These are phyloP conservation scores for Ophion slaviceki DNA, from an alignment of 2,888 invertebrate genomes.

Conservation along the genomic window DNA sequence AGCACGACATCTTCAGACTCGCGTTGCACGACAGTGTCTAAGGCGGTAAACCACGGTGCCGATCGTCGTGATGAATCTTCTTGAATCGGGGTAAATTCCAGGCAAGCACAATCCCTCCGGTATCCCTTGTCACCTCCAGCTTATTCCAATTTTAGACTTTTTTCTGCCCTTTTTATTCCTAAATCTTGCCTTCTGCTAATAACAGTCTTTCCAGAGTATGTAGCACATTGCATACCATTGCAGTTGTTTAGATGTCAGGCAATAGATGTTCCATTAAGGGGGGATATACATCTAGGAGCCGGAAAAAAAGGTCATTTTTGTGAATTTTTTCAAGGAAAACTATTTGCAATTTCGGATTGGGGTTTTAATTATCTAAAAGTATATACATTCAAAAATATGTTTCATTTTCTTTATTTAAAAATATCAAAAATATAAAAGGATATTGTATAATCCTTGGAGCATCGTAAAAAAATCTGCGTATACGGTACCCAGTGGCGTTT, in stretches of 20 bases:
- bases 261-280: no score
- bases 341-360: no score
- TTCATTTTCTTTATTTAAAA: no score
- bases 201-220: conserved; percentile 9
- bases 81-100: conserved; percentile 77
- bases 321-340: no score
- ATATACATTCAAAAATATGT: no score
- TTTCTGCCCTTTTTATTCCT: background rate
- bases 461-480: no score
- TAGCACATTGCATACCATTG: background rate
- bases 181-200: conserved; percentile 19
- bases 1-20: conserved; percentile 97
- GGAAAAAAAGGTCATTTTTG: no score
- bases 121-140: conserved; percentile 35
- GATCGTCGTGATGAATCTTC: conserved; percentile 76
- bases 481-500: no score
- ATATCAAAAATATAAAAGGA: no score
- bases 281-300: no score
- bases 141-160: conserved; percentile 29
- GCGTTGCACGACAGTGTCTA: conserved; percentile 93
- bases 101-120: conserved; percentile 68
- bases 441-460: no score
- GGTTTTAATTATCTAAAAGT: no score
- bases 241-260: background rate
- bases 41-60: conserved; percentile 78